phyloP scores from a whole-genome alignment of 2,797 vertebrate genomes.

The Nothura maculosa region DNA sequence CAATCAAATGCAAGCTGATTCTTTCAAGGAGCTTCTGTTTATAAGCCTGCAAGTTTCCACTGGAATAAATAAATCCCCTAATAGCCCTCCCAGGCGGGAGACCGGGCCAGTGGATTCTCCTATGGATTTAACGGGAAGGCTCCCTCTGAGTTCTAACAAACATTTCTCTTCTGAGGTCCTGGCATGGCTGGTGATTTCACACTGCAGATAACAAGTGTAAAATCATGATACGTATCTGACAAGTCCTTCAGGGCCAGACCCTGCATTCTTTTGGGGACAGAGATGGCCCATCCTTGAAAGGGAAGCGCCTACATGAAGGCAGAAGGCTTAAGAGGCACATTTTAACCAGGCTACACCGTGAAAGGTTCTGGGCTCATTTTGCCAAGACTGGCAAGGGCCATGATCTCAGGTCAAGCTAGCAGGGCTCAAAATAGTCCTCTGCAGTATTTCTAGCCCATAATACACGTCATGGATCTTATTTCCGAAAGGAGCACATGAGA shows the following conservation, averaged over 20 bases:
- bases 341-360: background rate
- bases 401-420: slow-evolving; percentile 36
- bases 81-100: background rate
- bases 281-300: background rate
- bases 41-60: slow-evolving; percentile 47
- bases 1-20: slow-evolving; percentile 67
- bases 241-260: background rate
- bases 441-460: slow-evolving; percentile 24
- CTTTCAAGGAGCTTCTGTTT: slow-evolving; percentile 60
- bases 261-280: background rate
- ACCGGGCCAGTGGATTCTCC: background rate
- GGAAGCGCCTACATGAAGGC: background rate
- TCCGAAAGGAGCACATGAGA: slow-evolving; percentile 10
- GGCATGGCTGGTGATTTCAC: background rate
- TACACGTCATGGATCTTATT: background rate
- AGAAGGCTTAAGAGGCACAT: background rate
- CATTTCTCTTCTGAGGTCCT: background rate
- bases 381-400: background rate
- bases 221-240: background rate
- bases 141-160: background rate
- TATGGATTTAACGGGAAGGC: background rate
- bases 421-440: slow-evolving; percentile 22
- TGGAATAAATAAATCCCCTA: slow-evolving; percentile 63
- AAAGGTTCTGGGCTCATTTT: slow-evolving; percentile 10
- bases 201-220: background rate